Conservation (phyloP, 1,140 invertebrate genomes). For the Stratiolaelaps scimitus region DNA sequence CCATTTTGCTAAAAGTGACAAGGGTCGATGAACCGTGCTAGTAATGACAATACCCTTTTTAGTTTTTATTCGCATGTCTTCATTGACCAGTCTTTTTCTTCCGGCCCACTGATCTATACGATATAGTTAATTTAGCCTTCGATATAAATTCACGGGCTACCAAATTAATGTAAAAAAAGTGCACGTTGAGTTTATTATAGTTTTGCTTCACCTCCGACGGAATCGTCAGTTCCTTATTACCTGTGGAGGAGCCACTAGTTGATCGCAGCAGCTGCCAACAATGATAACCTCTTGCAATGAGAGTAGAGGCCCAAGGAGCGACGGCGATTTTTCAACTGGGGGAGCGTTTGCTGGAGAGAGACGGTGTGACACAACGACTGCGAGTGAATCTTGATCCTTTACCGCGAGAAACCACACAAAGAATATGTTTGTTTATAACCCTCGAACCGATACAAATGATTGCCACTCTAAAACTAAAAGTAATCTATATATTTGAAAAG, state of each 20-base stretch:
- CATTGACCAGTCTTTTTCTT: too few species aligned
- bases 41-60: too few species aligned
- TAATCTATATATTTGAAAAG: too few species aligned
- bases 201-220: not conserved
- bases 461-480: too few species aligned
- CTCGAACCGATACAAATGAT: too few species aligned
- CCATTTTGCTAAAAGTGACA: slow-evolving; percentile 28
- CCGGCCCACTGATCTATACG: too few species aligned
- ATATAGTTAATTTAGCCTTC: too few species aligned
- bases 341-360: slow-evolving; percentile 70
- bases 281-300: slow-evolving; percentile 86
- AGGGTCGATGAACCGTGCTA: too few species aligned
- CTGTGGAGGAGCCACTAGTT: slow-evolving; percentile 44
- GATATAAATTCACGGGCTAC: too few species aligned
- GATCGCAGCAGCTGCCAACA: slow-evolving; percentile 79
- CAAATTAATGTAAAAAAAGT: too few species aligned
- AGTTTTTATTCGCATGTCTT: too few species aligned
- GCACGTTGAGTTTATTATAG: too few species aligned
- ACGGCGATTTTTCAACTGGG: slow-evolving; percentile 68
- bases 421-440: slow-evolving; percentile 29
- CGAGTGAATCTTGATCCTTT: slow-evolving; percentile 35
- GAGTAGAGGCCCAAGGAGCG: slow-evolving; percentile 44
- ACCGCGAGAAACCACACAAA: slow-evolving; percentile 22
- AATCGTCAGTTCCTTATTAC: slow-evolving; percentile 10
- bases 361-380: slow-evolving; percentile 45